Conservation (phyloP, 2,888 invertebrate genomes). For the Stenurella melanura region DNA sequence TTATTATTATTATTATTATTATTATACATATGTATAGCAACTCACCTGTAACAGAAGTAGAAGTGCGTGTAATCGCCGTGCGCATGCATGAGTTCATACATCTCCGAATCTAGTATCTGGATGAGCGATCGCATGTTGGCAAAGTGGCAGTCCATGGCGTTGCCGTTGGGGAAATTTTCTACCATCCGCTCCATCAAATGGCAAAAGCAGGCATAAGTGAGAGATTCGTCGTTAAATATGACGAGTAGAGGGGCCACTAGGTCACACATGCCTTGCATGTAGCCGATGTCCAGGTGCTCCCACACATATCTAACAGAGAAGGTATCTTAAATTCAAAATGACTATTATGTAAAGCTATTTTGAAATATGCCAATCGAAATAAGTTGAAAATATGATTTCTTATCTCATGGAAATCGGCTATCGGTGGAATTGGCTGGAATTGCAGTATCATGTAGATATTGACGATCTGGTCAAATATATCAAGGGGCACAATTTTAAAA, state of each 20-base stretch:
- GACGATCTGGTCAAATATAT: no score
- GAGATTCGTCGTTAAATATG: conserved; percentile 92
- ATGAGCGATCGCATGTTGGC: conserved; percentile 94
- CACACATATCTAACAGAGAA: conserved; percentile 87
- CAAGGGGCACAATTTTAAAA: no score
- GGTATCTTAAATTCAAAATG: not conserved
- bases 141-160: conserved; percentile 96
- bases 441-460: no score
- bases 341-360: no score
- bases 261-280: conserved; percentile 99
- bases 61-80: conserved; percentile 98
- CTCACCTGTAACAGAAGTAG: conserved; percentile 90
- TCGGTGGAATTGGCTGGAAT: no score
- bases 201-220: conserved; percentile 93
- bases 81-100: conserved; percentile 95
- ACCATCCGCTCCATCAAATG: conserved; percentile 93
- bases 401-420: no score
- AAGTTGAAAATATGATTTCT: no score
- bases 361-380: no score
- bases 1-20: no score
- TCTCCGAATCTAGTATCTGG: conserved; percentile 93
- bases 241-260: conserved; percentile 94
- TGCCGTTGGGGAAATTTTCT: conserved; percentile 93
- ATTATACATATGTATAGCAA: not conserved
- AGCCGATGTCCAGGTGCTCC: conserved; percentile 95